Evolutionary conservation across 2,797 vertebrate species (phyloP), one percentile per base, ranked within the genome.

Genomic region (Saxicola maurus): DNA sequence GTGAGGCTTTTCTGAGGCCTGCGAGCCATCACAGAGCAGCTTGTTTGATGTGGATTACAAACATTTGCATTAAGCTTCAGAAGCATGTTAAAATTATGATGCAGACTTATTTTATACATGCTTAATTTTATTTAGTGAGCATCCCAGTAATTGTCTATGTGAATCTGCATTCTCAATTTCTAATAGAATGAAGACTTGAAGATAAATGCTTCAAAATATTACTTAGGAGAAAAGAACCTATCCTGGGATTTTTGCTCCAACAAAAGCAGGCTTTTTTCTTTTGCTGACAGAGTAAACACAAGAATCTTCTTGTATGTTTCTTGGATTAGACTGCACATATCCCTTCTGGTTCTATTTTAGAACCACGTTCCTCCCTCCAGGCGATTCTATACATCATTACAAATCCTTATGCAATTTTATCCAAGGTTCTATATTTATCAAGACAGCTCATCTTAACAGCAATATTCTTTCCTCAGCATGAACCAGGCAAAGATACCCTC

Each of bases 351-450:
- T 91, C 86, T 94, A 92, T 93, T 91, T 95, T 77, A 88, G 87
- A 92, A 88, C 11, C 17, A 71, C 80, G 88, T 76, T 93, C 60
- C 42, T 91, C 66, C 51, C 64, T 86, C 62, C 27, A 74, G 66
- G 87, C 17, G 0, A 84, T 80, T 92, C 89, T 62, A 91, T 87
- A 92, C 74, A 91, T 91, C 81, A 77, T 30, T 80, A 89, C 40
- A 93, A 94, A 90, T 79, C 46, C 81, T 77, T 90, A 90, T 38
- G 78, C 64, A 89, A 82, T 91, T 92, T 92, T 83, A 94, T 76
- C 57, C 57, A 3, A 5, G 33, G 48, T 74, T 95, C 87, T 92
- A 68, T 82, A 82, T 92, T 87, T 94, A 90, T 43, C 59, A 82
- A 80, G 55, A 74, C 51, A 85, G 43, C 37, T 93, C 71, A 91